A percentile compares a stretch with the other conserved stretches of the same genome.
Conservation (phyloP, 2,797 vertebrate species). For the Urocyon cinereoargenteus region DNA sequence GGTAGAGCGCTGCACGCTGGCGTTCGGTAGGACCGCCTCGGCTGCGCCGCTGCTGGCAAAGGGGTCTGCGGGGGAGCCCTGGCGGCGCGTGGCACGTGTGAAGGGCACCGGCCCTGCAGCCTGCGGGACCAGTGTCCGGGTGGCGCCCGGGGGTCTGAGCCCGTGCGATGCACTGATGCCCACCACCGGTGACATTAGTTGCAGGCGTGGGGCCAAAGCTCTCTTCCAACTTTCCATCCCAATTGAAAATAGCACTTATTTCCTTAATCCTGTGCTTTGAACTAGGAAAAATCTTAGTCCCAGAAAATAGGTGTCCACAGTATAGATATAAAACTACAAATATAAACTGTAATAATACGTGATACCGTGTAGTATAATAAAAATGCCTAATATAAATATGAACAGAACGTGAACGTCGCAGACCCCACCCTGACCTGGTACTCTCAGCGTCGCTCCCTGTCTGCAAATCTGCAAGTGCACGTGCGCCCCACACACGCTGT, state of each 20-base stretch:
- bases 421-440: not conserved
- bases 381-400: not conserved
- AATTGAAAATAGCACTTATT: not conserved
- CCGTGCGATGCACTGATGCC: not conserved
- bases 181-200: not conserved
- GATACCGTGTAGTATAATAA: not conserved
- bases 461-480: rapidly evolving
- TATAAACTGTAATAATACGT: not conserved
- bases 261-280: not conserved
- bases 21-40: not conserved
- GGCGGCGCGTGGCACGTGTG: not conserved
- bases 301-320: not conserved
- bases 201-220: not conserved
- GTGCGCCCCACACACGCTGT: too few species aligned
- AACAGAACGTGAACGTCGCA: not conserved
- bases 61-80: not conserved
- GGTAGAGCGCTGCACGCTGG: not conserved
- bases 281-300: not conserved
- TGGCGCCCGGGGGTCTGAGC: not conserved
- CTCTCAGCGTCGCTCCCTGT: not conserved
- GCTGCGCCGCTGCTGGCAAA: not conserved
- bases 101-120: not conserved
- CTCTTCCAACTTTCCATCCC: not conserved
- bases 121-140: not conserved
- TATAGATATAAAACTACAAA: not conserved